Conservation (phyloP, 2,113 vertebrate genomes). For the Clarias magur region DNA sequence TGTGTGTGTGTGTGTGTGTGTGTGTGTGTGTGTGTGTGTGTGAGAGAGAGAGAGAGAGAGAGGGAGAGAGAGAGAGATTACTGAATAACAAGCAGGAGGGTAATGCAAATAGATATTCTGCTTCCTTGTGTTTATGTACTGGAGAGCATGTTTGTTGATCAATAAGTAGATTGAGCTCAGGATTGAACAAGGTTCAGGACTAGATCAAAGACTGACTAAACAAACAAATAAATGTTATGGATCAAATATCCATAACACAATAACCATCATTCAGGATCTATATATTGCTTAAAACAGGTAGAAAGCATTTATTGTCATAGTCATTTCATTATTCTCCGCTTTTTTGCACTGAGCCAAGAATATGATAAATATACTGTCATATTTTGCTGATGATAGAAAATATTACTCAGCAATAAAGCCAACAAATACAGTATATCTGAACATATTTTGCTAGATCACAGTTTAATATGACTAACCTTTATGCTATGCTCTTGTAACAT, state of each 20-base stretch:
- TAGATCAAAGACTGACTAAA: neutral
- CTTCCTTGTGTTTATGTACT: neutral
- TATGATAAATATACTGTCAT: conserved; percentile 1
- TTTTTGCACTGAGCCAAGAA: neutral
- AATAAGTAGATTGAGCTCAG: neutral
- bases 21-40: neutral
- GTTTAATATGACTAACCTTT: neutral
- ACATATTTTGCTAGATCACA: neutral
- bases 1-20: neutral
- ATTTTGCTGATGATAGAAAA: conserved; percentile 9
- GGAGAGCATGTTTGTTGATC: neutral
- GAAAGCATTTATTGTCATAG: neutral
- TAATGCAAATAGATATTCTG: neutral
- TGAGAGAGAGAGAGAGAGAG: neutral
- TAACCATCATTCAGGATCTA: neutral
- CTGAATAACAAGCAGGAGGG: neutral
- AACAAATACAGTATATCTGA: neutral
- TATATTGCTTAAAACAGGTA: neutral
- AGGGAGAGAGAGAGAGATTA: neutral
- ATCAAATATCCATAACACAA: neutral
- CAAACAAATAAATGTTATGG: neutral
- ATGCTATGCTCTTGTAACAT: neutral
- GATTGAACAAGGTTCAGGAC: neutral
- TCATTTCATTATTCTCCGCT: neutral
- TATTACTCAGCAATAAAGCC: neutral